Conservation (phyloP, 2,888 invertebrate genomes). For the Dexiosoma caninum region DNA sequence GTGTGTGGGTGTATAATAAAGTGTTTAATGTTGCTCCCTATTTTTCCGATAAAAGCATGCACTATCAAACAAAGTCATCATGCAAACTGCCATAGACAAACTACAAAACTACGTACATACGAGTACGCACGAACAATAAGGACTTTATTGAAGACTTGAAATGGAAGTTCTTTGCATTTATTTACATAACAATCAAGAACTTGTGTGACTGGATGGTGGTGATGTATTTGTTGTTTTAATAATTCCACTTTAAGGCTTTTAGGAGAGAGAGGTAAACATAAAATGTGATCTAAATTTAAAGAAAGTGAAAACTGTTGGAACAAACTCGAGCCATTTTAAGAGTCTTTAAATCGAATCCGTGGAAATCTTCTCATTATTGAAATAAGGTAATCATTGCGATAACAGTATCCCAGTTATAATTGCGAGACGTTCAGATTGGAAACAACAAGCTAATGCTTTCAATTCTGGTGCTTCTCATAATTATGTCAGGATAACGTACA, state of each 20-base stretch:
- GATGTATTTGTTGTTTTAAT: background rate
- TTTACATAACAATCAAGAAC: constrained; percentile 34
- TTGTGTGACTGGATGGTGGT: background rate
- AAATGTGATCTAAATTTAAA: constrained; percentile 17
- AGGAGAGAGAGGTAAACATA: background rate
- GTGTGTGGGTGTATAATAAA: background rate
- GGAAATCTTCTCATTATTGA: no score
- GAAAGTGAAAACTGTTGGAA: no score
- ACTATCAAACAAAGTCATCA: constrained; percentile 34
- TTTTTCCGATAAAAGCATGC: constrained; percentile 39
- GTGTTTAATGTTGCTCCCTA: constrained; percentile 2
- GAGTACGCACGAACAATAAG: no score
- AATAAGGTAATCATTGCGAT: no score
- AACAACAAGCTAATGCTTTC: no score
- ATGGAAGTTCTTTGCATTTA: constrained; percentile 25
- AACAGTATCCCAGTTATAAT: no score
- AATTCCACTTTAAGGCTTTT: background rate
- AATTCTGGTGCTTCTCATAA: no score
- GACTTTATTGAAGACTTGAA: constrained; percentile 28
- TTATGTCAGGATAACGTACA: no score
- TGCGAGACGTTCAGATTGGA: no score
- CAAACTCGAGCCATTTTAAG: no score
- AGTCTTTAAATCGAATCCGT: no score
- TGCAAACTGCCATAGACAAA: background rate
- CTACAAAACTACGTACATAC: background rate